These are phyloP conservation scores for Temnothorax longispinosus DNA, from an alignment of 1,140 invertebrate genomes.

Conservation along the genomic window DNA sequence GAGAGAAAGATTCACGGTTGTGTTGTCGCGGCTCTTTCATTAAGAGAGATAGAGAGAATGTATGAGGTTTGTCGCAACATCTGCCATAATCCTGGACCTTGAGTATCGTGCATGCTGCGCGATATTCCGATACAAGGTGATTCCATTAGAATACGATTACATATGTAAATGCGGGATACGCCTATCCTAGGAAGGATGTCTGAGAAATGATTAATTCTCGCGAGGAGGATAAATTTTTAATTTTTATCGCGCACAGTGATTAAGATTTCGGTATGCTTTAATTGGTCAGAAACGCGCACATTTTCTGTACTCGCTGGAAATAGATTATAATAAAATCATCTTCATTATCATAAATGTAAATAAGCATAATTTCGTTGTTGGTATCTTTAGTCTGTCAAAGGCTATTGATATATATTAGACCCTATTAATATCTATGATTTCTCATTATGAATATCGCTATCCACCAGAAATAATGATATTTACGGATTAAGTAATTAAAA, in stretches of 20 bases:
- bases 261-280: not conserved
- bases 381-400: not conserved
- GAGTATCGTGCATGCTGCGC: not conserved
- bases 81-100: conserved; percentile 21
- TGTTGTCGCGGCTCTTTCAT: conserved; percentile 56
- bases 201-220: conserved; percentile 29
- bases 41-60: conserved; percentile 10
- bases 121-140: conserved; percentile 37
- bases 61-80: conserved; percentile 41
- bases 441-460: not conserved
- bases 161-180: not conserved
- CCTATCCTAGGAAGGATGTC: conserved; percentile 25
- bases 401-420: no score
- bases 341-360: not conserved
- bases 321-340: not conserved
- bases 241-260: not conserved
- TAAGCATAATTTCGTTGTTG: not conserved
- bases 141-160: conserved; percentile 53
- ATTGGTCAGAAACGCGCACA: not conserved
- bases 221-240: conserved; percentile 13
- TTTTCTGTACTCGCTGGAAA: not conserved
- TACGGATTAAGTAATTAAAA: not conserved
- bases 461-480: not conserved
- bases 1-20: conserved; percentile 48
- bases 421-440: not conserved